phyloP scores from a whole-genome alignment of 1,140 invertebrate genomes.

The Chlorops oryzae region DNA sequence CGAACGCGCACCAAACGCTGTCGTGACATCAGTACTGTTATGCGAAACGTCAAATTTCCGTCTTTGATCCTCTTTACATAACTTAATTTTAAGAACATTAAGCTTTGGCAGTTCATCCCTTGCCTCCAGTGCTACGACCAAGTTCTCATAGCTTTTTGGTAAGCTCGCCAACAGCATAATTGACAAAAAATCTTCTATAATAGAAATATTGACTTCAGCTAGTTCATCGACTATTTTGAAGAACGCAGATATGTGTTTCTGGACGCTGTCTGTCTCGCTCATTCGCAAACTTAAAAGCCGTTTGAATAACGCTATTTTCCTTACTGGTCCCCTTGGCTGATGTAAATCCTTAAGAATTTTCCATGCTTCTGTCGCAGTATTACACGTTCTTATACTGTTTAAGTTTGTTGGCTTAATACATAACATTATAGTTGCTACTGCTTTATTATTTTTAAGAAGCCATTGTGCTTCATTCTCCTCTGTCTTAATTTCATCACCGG shows the following conservation, averaged over 20 bases:
- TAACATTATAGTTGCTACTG: conserved; percentile 6
- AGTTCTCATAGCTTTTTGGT: conserved; percentile 11
- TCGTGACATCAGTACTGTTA: background rate
- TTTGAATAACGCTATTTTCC: conserved; percentile 14
- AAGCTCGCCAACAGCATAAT: conserved; percentile 10
- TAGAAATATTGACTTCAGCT: conserved; percentile 5
- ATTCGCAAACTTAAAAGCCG: conserved; percentile 5
- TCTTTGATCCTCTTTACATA: conserved; percentile 13
- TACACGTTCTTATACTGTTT: conserved; percentile 7
- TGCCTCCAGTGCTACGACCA: conserved; percentile 15
- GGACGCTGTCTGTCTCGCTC: background rate
- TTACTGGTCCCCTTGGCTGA: conserved; percentile 12
- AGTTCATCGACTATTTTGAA: conserved; percentile 11
- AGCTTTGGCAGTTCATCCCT: conserved; percentile 11
- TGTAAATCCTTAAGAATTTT: conserved; percentile 2
- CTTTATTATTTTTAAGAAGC: background rate
- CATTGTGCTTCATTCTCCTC: background rate
- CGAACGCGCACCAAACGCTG: background rate
- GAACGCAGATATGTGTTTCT: conserved; percentile 7
- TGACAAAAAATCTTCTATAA: conserved; percentile 14
- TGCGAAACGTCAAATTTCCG: background rate
- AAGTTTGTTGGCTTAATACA: conserved; percentile 7
- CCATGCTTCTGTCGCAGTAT: conserved; percentile 9
- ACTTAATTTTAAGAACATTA: conserved; percentile 8
- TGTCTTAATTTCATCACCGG: background rate